These are phyloP conservation scores for Microtus ochrogaster DNA, from an alignment of 2,113 vertebrate species.

Conservation along the genomic window DNA sequence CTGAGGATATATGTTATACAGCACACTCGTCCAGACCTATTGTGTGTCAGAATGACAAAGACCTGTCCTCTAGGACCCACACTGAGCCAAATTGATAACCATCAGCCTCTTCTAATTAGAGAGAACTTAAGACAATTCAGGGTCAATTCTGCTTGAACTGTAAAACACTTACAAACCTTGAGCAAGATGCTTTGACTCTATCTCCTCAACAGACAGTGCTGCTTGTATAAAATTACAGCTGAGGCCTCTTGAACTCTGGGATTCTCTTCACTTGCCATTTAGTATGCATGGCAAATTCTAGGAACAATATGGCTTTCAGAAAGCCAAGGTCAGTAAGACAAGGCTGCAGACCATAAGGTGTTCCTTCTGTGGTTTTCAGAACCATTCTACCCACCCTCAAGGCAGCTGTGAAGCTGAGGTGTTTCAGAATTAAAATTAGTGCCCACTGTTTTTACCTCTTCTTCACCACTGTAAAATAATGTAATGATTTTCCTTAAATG, in stretches of 20 bases:
- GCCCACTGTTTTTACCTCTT: not conserved
- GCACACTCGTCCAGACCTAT: not conserved
- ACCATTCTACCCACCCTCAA: not conserved
- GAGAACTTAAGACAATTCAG: not conserved
- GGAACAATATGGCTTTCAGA: not conserved
- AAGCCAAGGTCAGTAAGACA: not conserved
- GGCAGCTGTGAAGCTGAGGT: not conserved
- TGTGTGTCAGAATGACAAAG: not conserved
- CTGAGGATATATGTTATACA: no score
- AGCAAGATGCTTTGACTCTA: not conserved
- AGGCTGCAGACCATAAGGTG: not conserved
- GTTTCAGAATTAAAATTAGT: not conserved
- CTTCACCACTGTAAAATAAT: not conserved
- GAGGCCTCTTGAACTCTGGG: not conserved
- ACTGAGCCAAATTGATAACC: not conserved
- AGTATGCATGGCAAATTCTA: not conserved
- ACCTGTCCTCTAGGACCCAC: not conserved
- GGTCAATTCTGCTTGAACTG: not conserved
- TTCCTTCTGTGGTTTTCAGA: not conserved
- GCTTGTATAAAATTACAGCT: not conserved
- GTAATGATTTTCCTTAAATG: not conserved
- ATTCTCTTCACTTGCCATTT: not conserved
- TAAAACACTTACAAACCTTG: not conserved
- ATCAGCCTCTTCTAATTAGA: not conserved
- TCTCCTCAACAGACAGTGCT: not conserved